phyloP scores from a whole-genome alignment of 2,888 invertebrate species.

The Lagria hirta region DNA sequence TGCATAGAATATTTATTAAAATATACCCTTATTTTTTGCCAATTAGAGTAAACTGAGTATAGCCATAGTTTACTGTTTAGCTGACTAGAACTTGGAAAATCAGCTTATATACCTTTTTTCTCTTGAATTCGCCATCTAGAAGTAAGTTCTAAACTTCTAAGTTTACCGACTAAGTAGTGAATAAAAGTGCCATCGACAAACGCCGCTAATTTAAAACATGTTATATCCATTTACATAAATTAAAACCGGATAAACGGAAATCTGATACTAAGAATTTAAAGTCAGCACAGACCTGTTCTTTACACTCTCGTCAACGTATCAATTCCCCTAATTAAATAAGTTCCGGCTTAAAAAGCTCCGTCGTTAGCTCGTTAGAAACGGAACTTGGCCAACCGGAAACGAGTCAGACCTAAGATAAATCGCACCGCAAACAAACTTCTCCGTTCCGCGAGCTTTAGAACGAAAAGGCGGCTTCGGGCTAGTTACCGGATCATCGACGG shows the following conservation, averaged over 20 bases:
- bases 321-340: slow-evolving; percentile 21
- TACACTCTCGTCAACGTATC: slow-evolving; percentile 2
- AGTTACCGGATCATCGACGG: slow-evolving; percentile 29
- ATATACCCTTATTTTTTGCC: too few relatives aligned
- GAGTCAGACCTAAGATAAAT: slow-evolving; percentile 26
- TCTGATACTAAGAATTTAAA: slow-evolving; percentile 3
- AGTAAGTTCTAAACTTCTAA: too few relatives aligned
- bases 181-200: too few relatives aligned
- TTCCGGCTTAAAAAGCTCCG: slow-evolving; percentile 19
- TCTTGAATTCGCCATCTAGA: too few relatives aligned
- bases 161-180: too few relatives aligned
- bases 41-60: too few relatives aligned
- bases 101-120: too few relatives aligned
- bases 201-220: slow-evolving; percentile 5
- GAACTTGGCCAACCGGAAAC: slow-evolving; percentile 24
- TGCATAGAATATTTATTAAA: too few relatives aligned
- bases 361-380: slow-evolving; percentile 22
- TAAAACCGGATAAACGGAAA: slow-evolving; percentile 1
- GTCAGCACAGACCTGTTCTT: background rate
- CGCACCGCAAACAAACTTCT: slow-evolving; percentile 28
- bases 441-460: slow-evolving; percentile 23
- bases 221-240: slow-evolving; percentile 7
- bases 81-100: too few relatives aligned
- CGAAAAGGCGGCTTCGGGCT: slow-evolving; percentile 19
- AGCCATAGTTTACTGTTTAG: too few relatives aligned